Conservation (phyloP, 1,140 invertebrate species). For the Tetramorium alpestre region DNA sequence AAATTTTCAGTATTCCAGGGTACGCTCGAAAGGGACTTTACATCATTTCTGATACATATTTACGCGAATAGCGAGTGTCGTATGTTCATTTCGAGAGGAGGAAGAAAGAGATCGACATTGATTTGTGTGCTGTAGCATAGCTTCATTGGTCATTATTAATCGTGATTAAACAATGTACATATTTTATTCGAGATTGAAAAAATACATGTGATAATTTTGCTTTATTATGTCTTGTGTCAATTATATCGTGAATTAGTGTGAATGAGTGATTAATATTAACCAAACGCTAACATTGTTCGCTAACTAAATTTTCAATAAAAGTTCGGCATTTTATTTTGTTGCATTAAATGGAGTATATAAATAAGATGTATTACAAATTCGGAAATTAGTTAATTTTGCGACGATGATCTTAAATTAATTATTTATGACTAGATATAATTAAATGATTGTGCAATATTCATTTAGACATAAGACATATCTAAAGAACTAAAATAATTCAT, state of each 20-base stretch:
- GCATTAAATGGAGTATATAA: neutral
- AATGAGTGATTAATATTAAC: constrained; percentile 68
- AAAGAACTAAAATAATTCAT: neutral
- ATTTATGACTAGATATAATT: neutral
- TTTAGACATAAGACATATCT: neutral
- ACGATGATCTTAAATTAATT: neutral
- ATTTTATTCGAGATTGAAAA: constrained; percentile 21
- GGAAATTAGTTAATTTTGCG: neutral
- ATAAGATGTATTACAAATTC: neutral
- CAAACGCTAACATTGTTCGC: constrained; percentile 65
- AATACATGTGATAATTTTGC: constrained; percentile 15
- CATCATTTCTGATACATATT: neutral
- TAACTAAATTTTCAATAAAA: constrained; percentile 68
- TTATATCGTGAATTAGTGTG: constrained; percentile 52
- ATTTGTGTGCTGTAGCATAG: constrained; percentile 53
- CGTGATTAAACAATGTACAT: constrained; percentile 21
- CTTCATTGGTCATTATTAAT: constrained; percentile 17
- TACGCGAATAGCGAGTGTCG: constrained; percentile 7
- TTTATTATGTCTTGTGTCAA: constrained; percentile 26
- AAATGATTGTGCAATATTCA: neutral
- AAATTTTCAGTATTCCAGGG: constrained; percentile 5
- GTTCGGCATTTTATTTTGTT: constrained; percentile 32
- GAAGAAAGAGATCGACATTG: constrained; percentile 65
- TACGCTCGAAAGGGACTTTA: constrained; percentile 1
- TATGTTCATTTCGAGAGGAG: constrained; percentile 57